A percentile compares a stretch with the other conserved stretches of the same genome.
Evolutionary conservation across 2,888 invertebrate species (phyloP).

Genomic region (Lordiphosa fenestrarum): DNA sequence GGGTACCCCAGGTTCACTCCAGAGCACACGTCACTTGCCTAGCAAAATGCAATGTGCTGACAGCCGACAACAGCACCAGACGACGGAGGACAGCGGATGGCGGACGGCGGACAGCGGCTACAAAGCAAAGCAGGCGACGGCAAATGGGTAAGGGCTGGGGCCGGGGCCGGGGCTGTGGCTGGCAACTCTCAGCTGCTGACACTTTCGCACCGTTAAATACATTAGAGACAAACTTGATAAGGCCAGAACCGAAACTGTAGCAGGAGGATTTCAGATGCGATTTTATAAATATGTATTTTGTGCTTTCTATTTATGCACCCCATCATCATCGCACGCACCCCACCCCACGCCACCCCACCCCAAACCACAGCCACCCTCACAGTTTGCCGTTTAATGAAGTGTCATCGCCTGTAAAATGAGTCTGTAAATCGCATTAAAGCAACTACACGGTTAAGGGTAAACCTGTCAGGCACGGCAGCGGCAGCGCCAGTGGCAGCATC

Average conservation of each 20-base stretch:
- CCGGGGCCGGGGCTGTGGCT: background rate
- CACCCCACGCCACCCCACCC: constrained; percentile 19
- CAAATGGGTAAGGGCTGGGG: background rate
- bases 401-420: constrained; percentile 77
- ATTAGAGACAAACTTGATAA: constrained; percentile 52
- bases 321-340: constrained; percentile 15
- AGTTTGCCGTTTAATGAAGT: constrained; percentile 73
- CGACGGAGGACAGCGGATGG: constrained; percentile 5
- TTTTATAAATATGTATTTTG: constrained; percentile 69
- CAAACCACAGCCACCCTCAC: constrained; percentile 46
- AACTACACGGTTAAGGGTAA: constrained; percentile 65
- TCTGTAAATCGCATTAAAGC: constrained; percentile 74
- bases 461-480: constrained; percentile 48
- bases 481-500: constrained; percentile 23
- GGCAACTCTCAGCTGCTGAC: constrained; percentile 5
- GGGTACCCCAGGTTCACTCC: constrained; percentile 32
- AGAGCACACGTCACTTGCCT: constrained; percentile 57
- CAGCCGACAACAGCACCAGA: constrained; percentile 50
- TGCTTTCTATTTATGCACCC: constrained; percentile 67
- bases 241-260: constrained; percentile 27
- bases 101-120: constrained; percentile 3
- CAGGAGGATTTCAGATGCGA: constrained; percentile 48
- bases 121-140: constrained; percentile 1
- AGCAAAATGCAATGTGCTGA: constrained; percentile 60
- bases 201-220: constrained; percentile 42